phyloP scores from a whole-genome alignment of 2,888 invertebrate genomes.

The Heliothis peltigera region DNA sequence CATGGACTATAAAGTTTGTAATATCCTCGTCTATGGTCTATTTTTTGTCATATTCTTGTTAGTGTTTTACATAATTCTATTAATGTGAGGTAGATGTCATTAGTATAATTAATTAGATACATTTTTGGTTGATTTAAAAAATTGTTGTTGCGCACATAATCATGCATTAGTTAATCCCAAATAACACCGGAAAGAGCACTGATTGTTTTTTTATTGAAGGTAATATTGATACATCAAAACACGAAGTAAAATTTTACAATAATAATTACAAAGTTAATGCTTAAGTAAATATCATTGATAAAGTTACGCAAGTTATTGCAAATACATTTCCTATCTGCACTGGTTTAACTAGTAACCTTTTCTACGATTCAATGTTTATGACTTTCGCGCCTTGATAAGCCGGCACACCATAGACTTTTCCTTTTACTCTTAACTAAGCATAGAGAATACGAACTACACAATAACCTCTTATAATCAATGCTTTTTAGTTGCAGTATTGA shows the following conservation, averaged over 20 bases:
- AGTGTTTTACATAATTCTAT: conserved; percentile 28
- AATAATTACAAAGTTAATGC: conserved; percentile 3
- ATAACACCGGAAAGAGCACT: no score
- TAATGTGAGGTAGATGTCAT: conserved; percentile 5
- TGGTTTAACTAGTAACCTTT: conserved; percentile 33
- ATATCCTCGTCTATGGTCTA: conserved; percentile 48
- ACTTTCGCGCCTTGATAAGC: conserved; percentile 27
- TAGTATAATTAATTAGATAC: conserved; percentile 1
- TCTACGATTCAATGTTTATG: conserved; percentile 31
- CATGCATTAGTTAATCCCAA: no score
- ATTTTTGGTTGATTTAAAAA: not conserved
- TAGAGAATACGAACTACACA: no score
- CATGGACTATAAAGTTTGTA: conserved; percentile 55
- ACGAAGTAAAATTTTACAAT: not conserved
- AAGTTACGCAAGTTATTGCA: conserved; percentile 16
- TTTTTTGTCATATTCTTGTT: conserved; percentile 35
- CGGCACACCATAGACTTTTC: conserved; percentile 8
- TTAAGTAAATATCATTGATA: conserved; percentile 7
- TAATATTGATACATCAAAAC: no score
- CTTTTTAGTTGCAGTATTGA: no score
- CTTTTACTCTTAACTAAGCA: not conserved
- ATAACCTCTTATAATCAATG: not conserved
- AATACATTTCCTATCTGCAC: conserved; percentile 20
- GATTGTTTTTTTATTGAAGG: no score
- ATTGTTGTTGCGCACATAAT: not conserved